phyloP scores from a whole-genome alignment of 2,888 invertebrate species.

The Chrysolina haemoptera region DNA sequence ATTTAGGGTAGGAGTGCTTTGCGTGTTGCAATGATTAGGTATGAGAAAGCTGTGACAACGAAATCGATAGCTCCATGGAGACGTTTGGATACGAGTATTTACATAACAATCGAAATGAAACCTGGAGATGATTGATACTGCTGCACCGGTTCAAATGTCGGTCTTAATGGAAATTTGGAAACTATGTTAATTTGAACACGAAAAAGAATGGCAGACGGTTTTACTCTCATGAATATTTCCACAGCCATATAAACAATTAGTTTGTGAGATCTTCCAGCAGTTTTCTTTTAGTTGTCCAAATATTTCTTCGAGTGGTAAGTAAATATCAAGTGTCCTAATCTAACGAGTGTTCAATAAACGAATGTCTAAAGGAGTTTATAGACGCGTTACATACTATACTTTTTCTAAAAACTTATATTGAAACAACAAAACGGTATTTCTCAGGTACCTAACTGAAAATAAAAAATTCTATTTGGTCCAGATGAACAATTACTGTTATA shows the following conservation, averaged over 20 bases:
- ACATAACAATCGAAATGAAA: constrained; percentile 17
- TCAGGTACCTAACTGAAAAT: no score
- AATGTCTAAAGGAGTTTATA: no score
- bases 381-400: no score
- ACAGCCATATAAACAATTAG: not conserved
- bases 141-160: constrained; percentile 16
- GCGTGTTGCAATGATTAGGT: constrained; percentile 8
- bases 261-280: not conserved
- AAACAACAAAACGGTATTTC: no score
- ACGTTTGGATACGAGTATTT: constrained; percentile 13
- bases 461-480: no score
- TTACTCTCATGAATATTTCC: not conserved
- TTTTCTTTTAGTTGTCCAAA: not conserved
- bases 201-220: constrained; percentile 4
- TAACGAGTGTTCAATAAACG: no score
- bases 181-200: not conserved
- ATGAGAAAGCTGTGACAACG: constrained; percentile 12
- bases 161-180: constrained; percentile 12
- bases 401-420: no score
- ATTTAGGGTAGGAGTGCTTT: not conserved
- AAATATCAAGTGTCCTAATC: no score
- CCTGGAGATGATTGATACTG: constrained; percentile 17
- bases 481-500: no score
- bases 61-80: constrained; percentile 11
- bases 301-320: no score